phyloP scores from a whole-genome alignment of 2,888 invertebrate species.

The Chirona hameri region DNA sequence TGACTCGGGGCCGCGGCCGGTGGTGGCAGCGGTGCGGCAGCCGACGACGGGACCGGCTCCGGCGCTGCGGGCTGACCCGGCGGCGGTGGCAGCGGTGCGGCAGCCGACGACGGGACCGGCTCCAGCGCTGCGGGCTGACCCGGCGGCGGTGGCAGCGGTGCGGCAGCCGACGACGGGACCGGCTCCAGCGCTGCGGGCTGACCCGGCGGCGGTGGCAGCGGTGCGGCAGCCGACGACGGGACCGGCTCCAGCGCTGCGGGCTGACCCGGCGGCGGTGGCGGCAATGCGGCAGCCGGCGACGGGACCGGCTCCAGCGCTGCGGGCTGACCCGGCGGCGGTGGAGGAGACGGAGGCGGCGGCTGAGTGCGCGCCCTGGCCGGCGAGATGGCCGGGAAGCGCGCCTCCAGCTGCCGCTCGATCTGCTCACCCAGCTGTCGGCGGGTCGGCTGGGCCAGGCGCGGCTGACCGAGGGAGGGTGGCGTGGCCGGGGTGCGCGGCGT shows the following conservation, averaged over 20 bases:
- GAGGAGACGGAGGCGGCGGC: not conserved
- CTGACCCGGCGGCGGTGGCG: not conserved
- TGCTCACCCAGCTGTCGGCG: not conserved
- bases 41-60: no score
- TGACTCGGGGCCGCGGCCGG: no score
- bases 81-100: no score
- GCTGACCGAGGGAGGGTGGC: constrained; percentile 5
- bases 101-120: not conserved
- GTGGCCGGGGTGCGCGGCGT: constrained; percentile 32
- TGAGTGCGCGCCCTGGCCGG: not conserved
- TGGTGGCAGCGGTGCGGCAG: not conserved
- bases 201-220: no score
- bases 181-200: no score
- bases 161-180: no score
- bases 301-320: not conserved
- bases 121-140: no score
- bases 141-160: no score
- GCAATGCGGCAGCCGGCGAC: not conserved
- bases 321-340: not conserved
- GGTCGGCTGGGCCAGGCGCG: not conserved
- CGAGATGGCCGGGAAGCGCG: not conserved
- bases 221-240: not conserved
- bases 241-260: not conserved
- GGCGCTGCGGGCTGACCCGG: no score
- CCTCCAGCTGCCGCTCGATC: not conserved